These are phyloP conservation scores for Pseudochirops corinnae DNA, from an alignment of 2,797 vertebrate species.

Conservation along the genomic window DNA sequence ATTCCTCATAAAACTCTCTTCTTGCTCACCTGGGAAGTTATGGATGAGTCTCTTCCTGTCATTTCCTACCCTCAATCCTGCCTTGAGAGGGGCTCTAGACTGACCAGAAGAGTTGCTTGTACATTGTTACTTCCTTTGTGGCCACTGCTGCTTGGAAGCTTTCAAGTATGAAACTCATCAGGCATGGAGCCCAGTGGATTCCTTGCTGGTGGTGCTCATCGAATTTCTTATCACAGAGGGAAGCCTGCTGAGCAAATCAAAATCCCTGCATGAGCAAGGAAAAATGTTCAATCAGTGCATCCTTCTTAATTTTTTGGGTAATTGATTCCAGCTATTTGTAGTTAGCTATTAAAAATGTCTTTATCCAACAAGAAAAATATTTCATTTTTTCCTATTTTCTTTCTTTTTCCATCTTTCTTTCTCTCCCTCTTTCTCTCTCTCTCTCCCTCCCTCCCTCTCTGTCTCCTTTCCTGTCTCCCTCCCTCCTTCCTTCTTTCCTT, in stretches of 20 bases:
- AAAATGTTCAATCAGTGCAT: not conserved
- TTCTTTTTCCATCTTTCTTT: not conserved
- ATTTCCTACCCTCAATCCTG: not conserved
- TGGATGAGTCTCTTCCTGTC: not conserved
- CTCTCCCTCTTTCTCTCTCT: no score
- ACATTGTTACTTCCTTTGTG: not conserved
- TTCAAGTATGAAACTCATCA: not conserved
- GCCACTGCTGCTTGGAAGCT: not conserved
- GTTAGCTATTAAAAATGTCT: not conserved
- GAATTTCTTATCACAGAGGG: not conserved
- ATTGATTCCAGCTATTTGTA: not conserved
- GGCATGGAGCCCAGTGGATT: not conserved
- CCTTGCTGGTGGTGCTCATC: not conserved
- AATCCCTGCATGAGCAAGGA: not conserved
- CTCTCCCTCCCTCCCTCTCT: no score
- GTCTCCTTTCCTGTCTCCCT: no score
- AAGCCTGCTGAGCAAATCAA: not conserved
- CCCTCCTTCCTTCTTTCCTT: no score
- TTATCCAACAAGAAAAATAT: not conserved
- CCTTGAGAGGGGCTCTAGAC: not conserved
- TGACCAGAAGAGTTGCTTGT: not conserved
- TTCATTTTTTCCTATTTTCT: not conserved
- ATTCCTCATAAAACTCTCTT: slow-evolving; percentile 19
- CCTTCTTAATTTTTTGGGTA: not conserved
- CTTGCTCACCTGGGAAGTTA: not conserved